Evolutionary conservation across 2,888 invertebrate genomes (phyloP).

Genomic region (Lamproptera curius): DNA sequence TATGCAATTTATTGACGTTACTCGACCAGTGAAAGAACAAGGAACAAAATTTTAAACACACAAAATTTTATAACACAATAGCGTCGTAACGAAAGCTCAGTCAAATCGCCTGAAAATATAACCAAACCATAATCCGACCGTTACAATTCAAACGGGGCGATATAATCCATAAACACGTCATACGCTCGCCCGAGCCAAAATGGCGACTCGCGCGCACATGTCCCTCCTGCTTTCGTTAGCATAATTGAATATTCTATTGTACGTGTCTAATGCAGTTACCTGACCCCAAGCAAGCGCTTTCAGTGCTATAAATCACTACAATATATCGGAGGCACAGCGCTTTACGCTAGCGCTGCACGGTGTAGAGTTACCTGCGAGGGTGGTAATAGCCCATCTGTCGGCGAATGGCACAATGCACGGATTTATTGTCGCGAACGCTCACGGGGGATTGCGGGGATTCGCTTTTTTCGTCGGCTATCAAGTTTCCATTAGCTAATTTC

Average conservation of each 20-base stretch:
- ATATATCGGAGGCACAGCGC: constrained; percentile 31
- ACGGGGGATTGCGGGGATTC: constrained; percentile 58
- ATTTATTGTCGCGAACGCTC: constrained; percentile 70
- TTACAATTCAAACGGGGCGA: constrained; percentile 44
- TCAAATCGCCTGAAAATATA: constrained; percentile 9
- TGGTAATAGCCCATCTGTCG: constrained; percentile 66
- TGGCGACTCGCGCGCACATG: constrained; percentile 54
- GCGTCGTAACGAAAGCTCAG: constrained; percentile 15
- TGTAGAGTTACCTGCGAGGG: constrained; percentile 65
- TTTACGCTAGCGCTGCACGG: constrained; percentile 32
- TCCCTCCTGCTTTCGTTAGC: constrained; percentile 45
- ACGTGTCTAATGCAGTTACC: constrained; percentile 64
- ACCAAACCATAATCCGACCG: constrained; percentile 44
- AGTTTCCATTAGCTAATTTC: constrained; percentile 77
- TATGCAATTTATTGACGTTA: too few relatives aligned
- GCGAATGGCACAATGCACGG: constrained; percentile 55
- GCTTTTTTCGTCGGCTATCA: constrained; percentile 72
- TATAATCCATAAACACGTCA: constrained; percentile 41
- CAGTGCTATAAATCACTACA: constrained; percentile 29
- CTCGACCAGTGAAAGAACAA: too few relatives aligned
- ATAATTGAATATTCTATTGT: constrained; percentile 69
- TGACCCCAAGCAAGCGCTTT: constrained; percentile 36
- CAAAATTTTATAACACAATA: constrained; percentile 4
- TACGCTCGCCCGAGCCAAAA: constrained; percentile 37
- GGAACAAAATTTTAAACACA: background rate